These are phyloP conservation scores for Edolisoma coerulescens DNA, from an alignment of 2,113 vertebrate species.

Conservation along the genomic window DNA sequence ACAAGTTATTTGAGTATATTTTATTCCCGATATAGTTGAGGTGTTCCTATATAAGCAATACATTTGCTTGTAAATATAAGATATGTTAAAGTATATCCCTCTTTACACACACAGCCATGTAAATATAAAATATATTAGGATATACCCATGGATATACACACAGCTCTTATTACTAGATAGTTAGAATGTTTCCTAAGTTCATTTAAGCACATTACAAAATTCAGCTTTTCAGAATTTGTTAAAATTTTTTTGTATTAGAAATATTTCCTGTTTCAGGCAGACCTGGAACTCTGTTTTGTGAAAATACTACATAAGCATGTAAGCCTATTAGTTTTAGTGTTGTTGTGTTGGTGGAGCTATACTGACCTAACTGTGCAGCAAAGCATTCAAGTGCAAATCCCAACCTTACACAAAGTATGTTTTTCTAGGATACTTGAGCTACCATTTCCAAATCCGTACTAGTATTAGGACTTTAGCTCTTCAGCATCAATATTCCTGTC, in stretches of 20 bases:
- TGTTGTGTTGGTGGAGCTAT: not conserved
- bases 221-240: not conserved
- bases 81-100: not conserved
- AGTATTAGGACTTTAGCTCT: not conserved
- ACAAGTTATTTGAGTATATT: not conserved
- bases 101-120: not conserved
- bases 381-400: not conserved
- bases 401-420: not conserved
- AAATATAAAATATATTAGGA: not conserved
- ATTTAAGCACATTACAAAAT: not conserved
- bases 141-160: not conserved
- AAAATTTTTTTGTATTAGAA: not conserved
- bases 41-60: not conserved
- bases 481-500: not conserved
- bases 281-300: not conserved
- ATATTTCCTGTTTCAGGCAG: not conserved
- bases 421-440: not conserved
- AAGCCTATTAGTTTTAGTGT: not conserved
- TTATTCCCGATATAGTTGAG: not conserved
- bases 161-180: not conserved
- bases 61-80: not conserved
- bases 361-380: not conserved
- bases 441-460: not conserved
- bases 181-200: not conserved
- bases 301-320: not conserved